Evolutionary conservation across 92 coral and sea anemone genomes (phyloP), one percentile per base, ranked within the genome.

Genomic region (Zoanthus solanderi): DNA sequence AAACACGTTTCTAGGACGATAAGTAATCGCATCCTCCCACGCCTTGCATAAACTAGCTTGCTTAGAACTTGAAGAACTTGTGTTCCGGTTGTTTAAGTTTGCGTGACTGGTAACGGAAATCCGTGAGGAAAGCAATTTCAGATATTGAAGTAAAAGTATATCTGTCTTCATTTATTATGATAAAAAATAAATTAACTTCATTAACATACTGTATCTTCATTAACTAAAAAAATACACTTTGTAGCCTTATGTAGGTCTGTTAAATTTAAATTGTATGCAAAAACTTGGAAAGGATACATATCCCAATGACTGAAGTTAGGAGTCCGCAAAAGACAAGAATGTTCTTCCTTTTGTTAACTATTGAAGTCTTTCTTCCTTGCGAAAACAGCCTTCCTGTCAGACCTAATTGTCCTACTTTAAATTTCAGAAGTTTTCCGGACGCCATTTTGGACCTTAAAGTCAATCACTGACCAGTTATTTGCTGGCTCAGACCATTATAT

Each of bases 261-360:
- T 37, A 37, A 37, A 37, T 29, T 32, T 3, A 4, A 30, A 29
- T 8, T 12, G 74, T 14, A 8, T 69, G 14, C 11, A 69, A 29
- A 69, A 32, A 30, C 46, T 78, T 47, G 13, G 46, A 80, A 97
- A 97, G 99, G 99, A 97, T 97, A 97, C 99, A 97, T 46, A 97
- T 95, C 28, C 98, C 99, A 28, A 88, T 89, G 37, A 97, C 98
- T 54, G 99, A 93, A n/a, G 94, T 81, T 75, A 97, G 74, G 45
- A 97, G 92, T n/a, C 99, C 95, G 48, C 89, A 86, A 81, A 97
- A 95, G 61, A 95, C 91, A 75, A 93, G 85, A 28, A 89, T 71
- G 65, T 97, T 97, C 78, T 90, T 94, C 50, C 93, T 90, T 75
- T 81, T 94, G 81, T 88, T 83, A 9, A 53, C 84, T 37, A 67